Evolutionary conservation across 2,888 invertebrate species (phyloP).

Genomic region (Prostheceraeus crozeri): DNA sequence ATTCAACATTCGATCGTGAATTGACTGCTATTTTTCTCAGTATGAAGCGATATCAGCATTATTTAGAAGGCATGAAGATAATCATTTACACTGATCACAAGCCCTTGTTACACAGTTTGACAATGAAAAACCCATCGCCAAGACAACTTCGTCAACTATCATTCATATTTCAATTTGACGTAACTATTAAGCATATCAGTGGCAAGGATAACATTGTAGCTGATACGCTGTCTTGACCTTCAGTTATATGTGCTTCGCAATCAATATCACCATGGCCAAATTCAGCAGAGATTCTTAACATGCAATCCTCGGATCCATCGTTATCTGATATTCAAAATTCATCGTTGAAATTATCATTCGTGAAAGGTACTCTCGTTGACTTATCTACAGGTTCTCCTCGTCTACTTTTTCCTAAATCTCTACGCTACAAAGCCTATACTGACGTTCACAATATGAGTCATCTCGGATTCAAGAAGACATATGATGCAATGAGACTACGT

Average conservation of each 20-base stretch:
- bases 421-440: slow-evolving; percentile 4
- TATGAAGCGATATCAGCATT: slow-evolving; percentile 39
- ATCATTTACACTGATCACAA: slow-evolving; percentile 45
- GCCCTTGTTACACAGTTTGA: no score
- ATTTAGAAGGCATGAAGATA: slow-evolving; percentile 49
- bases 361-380: slow-evolving; percentile 32
- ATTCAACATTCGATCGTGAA: slow-evolving; percentile 25
- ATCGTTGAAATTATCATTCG: slow-evolving; percentile 11
- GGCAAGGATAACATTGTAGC: slow-evolving; percentile 26
- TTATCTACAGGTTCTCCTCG: slow-evolving; percentile 34
- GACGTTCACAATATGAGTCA: slow-evolving; percentile 16
- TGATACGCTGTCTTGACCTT: slow-evolving; percentile 31
- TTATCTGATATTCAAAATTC: neutral
- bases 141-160: slow-evolving; percentile 9
- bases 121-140: neutral
- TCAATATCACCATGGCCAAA: no score
- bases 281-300: slow-evolving; percentile 5
- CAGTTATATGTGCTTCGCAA: neutral
- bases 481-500: slow-evolving; percentile 22
- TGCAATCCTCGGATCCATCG: neutral
- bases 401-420: slow-evolving; percentile 33
- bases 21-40: slow-evolving; percentile 21
- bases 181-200: neutral
- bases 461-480: slow-evolving; percentile 12
- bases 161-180: neutral